Conservation (phyloP, 2,113 vertebrate species). For the Carassius gibelio region DNA sequence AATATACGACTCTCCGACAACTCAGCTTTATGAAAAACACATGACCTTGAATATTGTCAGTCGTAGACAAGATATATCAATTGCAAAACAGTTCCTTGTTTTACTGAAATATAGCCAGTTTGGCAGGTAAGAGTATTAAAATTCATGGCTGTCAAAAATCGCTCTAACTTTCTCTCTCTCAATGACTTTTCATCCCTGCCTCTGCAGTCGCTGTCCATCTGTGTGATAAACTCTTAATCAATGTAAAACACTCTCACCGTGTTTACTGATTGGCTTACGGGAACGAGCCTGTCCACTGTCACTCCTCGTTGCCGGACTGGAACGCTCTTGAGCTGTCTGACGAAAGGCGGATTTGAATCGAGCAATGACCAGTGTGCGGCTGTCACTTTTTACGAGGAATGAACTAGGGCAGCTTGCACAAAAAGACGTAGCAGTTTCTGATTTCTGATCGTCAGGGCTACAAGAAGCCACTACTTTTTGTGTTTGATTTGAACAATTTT, state of each 20-base stretch:
- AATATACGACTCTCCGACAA: background rate
- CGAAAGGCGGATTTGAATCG: constrained; percentile 66
- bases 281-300: constrained; percentile 65
- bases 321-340: constrained; percentile 65
- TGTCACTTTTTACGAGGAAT: constrained; percentile 25
- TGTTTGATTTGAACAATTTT: background rate
- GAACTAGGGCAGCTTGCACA: constrained; percentile 42
- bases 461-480: background rate
- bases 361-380: constrained; percentile 52
- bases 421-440: background rate
- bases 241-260: constrained; percentile 63
- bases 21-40: background rate
- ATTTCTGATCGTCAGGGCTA: background rate
- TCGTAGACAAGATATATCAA: background rate
- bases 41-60: constrained; percentile 1
- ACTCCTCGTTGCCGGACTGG: constrained; percentile 67
- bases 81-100: background rate
- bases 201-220: constrained; percentile 29
- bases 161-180: constrained; percentile 15
- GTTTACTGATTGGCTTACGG: constrained; percentile 68
- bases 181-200: constrained; percentile 5
- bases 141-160: constrained; percentile 28
- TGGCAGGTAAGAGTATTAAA: constrained; percentile 37
- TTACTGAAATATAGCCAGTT: background rate
- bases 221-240: constrained; percentile 56